A percentile compares a stretch with the other conserved stretches of the same genome.
Conservation (phyloP, 1,140 invertebrate species). For the Rhynchophorus ferrugineus region DNA sequence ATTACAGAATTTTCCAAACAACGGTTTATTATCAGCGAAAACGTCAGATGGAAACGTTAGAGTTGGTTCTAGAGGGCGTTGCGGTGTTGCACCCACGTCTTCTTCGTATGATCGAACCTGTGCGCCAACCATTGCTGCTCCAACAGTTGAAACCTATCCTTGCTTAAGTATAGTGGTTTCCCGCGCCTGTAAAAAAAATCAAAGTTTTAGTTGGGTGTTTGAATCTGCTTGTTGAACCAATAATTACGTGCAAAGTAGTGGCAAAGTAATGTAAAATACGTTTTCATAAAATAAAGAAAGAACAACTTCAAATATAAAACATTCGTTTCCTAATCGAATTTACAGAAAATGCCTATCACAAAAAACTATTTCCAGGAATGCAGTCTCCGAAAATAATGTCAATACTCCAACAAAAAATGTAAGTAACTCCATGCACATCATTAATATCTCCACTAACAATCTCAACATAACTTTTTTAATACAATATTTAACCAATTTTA, state of each 20-base stretch:
- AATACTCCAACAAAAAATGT: too few relatives aligned
- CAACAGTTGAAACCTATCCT: constrained; percentile 81
- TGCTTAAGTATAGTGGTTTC: constrained; percentile 86
- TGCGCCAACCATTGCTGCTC: constrained; percentile 95
- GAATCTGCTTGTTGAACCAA: constrained; percentile 3
- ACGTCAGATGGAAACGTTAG: not conserved
- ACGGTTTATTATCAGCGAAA: constrained; percentile 1
- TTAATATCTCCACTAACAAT: too few relatives aligned
- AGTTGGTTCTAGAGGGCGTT: constrained; percentile 59
- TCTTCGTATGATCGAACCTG: constrained; percentile 83
- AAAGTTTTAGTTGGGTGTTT: not conserved
- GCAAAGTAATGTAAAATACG: too few relatives aligned
- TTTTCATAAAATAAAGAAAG: too few relatives aligned
- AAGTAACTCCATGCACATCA: too few relatives aligned
- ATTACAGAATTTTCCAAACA: constrained; percentile 3
- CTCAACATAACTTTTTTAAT: too few relatives aligned
- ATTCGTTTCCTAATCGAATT: too few relatives aligned
- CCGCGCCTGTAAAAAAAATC: constrained; percentile 65
- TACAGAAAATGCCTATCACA: too few relatives aligned
- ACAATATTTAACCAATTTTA: too few relatives aligned
- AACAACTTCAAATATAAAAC: too few relatives aligned
- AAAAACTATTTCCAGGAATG: too few relatives aligned
- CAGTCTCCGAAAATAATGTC: too few relatives aligned
- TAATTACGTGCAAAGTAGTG: not conserved
- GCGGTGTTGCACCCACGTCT: constrained; percentile 85